Conservation (phyloP, 1,140 invertebrate species). For the Bombus pascuorum region DNA sequence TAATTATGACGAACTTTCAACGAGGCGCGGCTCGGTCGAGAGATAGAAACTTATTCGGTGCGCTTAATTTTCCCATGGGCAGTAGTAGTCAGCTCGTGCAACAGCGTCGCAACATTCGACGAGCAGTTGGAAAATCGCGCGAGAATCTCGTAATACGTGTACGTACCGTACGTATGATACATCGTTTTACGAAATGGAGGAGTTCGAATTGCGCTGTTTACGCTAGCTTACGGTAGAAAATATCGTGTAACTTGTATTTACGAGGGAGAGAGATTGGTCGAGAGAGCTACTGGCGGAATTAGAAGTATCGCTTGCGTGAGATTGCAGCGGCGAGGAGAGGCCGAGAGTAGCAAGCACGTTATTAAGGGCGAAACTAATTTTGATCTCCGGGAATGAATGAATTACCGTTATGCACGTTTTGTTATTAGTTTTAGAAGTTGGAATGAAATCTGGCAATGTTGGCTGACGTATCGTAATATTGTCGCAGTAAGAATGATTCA, state of each 20-base stretch:
- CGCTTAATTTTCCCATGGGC: slow-evolving; percentile 27
- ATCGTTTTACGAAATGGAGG: background rate
- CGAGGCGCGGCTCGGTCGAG: background rate
- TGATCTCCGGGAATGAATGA: slow-evolving; percentile 25
- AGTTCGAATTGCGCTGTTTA: slow-evolving; percentile 21
- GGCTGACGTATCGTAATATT: background rate
- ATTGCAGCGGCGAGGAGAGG: background rate
- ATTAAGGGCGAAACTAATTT: slow-evolving; percentile 13
- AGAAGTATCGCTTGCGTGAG: slow-evolving; percentile 5
- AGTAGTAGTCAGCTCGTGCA: background rate
- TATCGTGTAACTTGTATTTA: slow-evolving; percentile 25
- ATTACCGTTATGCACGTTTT: slow-evolving; percentile 16
- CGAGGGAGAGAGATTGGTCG: background rate
- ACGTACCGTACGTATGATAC: no score
- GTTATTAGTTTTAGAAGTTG: slow-evolving; percentile 12
- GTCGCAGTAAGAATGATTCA: background rate
- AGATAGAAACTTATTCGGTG: slow-evolving; percentile 7
- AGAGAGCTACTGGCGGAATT: slow-evolving; percentile 4
- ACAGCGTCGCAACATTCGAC: background rate
- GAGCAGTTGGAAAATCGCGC: background rate
- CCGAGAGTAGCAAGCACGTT: background rate
- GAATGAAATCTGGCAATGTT: background rate
- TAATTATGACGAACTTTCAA: slow-evolving; percentile 31
- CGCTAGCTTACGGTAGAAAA: slow-evolving; percentile 8
- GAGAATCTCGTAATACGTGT: background rate